phyloP scores from a whole-genome alignment of 2,113 vertebrate genomes.

The Corapipo altera region DNA sequence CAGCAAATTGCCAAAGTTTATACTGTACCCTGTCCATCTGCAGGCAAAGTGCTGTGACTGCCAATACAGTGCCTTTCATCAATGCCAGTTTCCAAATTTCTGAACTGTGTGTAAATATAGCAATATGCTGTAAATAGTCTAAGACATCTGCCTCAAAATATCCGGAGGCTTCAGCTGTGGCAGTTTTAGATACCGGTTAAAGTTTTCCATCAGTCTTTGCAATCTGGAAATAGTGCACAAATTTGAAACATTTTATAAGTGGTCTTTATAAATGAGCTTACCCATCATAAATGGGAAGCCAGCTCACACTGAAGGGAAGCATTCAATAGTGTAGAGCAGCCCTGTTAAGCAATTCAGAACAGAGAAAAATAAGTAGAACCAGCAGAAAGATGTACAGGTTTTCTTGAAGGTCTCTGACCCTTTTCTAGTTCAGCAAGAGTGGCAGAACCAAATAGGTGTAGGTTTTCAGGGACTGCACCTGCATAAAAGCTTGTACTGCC shows the following conservation, averaged over 20 bases:
- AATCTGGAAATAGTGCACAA: not conserved
- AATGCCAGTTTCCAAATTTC: not conserved
- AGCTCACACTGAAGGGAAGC: not conserved
- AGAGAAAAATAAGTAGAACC: not conserved
- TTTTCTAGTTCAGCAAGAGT: not conserved
- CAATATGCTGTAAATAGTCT: not conserved
- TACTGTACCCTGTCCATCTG: rapidly evolving
- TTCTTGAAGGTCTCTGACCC: not conserved
- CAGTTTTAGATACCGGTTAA: not conserved
- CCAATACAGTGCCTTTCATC: not conserved
- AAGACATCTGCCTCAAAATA: not conserved
- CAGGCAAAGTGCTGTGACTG: not conserved
- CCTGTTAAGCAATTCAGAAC: not conserved
- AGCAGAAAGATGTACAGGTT: not conserved
- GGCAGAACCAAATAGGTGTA: not conserved
- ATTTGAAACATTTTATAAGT: not conserved
- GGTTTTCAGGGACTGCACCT: not conserved
- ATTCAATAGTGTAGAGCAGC: not conserved
- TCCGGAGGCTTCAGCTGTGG: not conserved
- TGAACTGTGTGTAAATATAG: not conserved
- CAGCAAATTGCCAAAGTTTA: not conserved
- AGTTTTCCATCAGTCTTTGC: not conserved
- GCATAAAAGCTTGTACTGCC: not conserved
- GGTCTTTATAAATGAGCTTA: not conserved
- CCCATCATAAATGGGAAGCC: not conserved